phyloP scores from a whole-genome alignment of 64 coral and sea anemone genomes.

The Montipora sp. region DNA sequence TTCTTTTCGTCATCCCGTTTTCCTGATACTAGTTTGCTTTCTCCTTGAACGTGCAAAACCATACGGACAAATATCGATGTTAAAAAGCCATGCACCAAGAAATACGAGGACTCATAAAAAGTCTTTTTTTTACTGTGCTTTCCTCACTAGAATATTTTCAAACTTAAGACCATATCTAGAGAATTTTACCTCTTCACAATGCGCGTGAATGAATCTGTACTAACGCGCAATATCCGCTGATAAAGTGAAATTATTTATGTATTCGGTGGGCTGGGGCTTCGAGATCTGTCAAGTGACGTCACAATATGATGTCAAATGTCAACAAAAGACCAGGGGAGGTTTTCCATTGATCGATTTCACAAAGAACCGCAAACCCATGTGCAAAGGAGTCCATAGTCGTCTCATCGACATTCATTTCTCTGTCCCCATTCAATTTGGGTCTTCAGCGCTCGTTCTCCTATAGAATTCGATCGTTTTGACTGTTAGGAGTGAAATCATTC shows the following conservation, averaged over 20 bases:
- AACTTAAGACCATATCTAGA: too few species aligned
- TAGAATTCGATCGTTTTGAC: neutral
- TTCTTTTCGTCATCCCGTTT: neutral
- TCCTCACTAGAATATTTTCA: too few species aligned
- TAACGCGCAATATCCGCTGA: conserved; percentile 40
- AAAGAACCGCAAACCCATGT: conserved; percentile 93
- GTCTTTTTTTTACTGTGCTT: neutral
- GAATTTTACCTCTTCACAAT: too few species aligned
- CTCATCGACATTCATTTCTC: neutral
- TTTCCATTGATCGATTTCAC: conserved; percentile 97
- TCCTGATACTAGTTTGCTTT: conserved; percentile 5
- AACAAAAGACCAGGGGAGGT: conserved; percentile 93
- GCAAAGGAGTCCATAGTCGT: conserved; percentile 3
- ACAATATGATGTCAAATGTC: conserved; percentile 99
- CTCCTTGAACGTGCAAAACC: neutral
- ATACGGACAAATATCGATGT: too few species aligned
- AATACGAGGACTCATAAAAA: neutral
- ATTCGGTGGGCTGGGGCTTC: conserved; percentile 71
- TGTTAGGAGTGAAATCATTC: neutral
- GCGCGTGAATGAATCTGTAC: conserved; percentile 1
- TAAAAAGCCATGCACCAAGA: neutral
- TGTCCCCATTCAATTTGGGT: conserved; percentile 6
- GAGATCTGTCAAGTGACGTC: conserved; percentile 95
- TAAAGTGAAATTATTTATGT: conserved; percentile 25
- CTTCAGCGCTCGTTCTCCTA: neutral